A percentile compares a stretch with the other conserved stretches of the same genome.
Evolutionary conservation across 2,797 vertebrate genomes (phyloP).

Genomic region (Ateles fusciceps): DNA sequence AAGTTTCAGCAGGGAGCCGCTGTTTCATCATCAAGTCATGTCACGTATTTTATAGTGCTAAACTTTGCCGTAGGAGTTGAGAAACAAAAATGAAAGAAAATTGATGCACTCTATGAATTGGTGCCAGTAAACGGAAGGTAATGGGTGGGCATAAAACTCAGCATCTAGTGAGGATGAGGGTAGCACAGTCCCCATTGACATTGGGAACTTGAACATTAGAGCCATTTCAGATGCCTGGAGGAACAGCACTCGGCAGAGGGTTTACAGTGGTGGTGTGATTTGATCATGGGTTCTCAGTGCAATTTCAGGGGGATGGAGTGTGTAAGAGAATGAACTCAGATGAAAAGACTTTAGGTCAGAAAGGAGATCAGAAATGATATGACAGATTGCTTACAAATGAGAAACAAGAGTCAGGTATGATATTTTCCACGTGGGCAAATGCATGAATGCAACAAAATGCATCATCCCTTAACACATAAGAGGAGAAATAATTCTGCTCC

Average conservation of each 20-base stretch:
- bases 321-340: slow-evolving; percentile 35
- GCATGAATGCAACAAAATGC: neutral
- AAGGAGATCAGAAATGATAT: neutral
- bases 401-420: neutral
- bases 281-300: neutral
- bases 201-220: slow-evolving; percentile 62
- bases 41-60: slow-evolving; percentile 84
- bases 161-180: slow-evolving; percentile 42
- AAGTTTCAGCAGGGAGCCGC: slow-evolving; percentile 83
- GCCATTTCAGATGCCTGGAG: slow-evolving; percentile 50
- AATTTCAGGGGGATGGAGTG: neutral
- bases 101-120: slow-evolving; percentile 72
- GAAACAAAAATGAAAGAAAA: slow-evolving; percentile 82
- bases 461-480: neutral
- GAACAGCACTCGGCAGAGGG: neutral
- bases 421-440: neutral
- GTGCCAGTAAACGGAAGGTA: slow-evolving; percentile 72
- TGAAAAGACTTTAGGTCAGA: neutral
- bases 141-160: slow-evolving; percentile 75
- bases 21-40: slow-evolving; percentile 81
- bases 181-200: slow-evolving; percentile 15
- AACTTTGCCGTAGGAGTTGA: slow-evolving; percentile 81
- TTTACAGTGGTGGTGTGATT: neutral
- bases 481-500: neutral
- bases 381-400: neutral